These are phyloP conservation scores for Tamandua tetradactyla DNA, from an alignment of 2,797 vertebrate species.

Conservation along the genomic window DNA sequence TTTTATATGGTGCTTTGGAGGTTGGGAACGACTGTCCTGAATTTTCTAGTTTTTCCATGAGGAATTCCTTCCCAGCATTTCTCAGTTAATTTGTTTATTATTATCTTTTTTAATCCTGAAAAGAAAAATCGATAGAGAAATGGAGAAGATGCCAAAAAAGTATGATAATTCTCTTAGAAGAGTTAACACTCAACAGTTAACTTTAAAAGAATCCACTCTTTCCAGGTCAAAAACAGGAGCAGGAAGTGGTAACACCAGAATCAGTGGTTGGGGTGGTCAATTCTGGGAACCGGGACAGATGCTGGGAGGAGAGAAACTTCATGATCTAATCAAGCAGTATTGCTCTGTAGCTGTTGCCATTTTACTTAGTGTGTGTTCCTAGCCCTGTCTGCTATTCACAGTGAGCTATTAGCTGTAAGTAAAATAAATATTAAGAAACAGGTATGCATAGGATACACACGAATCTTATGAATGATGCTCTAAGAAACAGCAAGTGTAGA, in stretches of 20 bases:
- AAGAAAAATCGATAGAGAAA: constrained; percentile 23
- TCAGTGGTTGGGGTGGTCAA: not conserved
- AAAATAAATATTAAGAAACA: constrained; percentile 22
- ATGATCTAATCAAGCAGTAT: not conserved
- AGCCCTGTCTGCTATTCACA: not conserved
- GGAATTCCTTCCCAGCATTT: not conserved
- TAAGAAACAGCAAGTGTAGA: constrained; percentile 7
- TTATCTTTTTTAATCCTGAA: not conserved
- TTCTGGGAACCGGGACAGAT: not conserved
- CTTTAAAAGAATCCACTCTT: not conserved
- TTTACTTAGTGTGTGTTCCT: not conserved
- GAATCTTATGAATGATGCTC: not conserved
- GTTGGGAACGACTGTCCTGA: too few relatives aligned
- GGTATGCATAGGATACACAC: not conserved
- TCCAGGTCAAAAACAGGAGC: not conserved
- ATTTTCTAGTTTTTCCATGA: not conserved
- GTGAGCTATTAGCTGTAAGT: not conserved
- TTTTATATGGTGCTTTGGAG: too few relatives aligned
- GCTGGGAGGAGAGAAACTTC: not conserved
- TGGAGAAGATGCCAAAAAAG: not conserved
- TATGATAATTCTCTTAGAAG: constrained; percentile 3
- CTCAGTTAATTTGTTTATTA: not conserved
- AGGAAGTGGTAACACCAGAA: not conserved
- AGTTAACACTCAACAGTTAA: not conserved
- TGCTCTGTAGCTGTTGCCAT: not conserved